These are phyloP conservation scores for Colletes latitarsis DNA, from an alignment of 1,140 invertebrate genomes.

Conservation along the genomic window DNA sequence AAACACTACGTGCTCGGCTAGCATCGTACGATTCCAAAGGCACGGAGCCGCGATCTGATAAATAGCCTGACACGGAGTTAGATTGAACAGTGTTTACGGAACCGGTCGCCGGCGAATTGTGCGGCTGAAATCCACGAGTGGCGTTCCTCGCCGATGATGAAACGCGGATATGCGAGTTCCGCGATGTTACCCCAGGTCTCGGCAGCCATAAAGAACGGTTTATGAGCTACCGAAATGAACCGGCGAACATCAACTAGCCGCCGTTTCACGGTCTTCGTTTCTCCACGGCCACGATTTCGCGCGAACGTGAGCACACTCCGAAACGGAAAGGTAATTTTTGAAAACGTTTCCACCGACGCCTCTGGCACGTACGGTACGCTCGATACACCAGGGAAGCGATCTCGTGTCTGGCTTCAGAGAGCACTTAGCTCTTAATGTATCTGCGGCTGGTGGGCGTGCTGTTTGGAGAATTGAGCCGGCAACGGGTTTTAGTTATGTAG, in stretches of 20 bases:
- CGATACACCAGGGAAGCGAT: not conserved
- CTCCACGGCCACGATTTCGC: not conserved
- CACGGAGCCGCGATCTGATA: not conserved
- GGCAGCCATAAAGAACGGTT: slow-evolving; percentile 2
- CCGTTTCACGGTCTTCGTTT: slow-evolving; percentile 1
- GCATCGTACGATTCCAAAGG: not conserved
- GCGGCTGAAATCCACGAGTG: not conserved
- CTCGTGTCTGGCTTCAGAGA: slow-evolving; percentile 10
- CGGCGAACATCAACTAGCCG: not conserved
- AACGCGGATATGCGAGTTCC: not conserved
- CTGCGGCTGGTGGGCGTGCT: slow-evolving; percentile 19
- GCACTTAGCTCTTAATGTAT: slow-evolving; percentile 39
- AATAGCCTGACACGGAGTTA: not conserved
- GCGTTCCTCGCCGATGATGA: not conserved
- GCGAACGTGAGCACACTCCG: slow-evolving; percentile 2
- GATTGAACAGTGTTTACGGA: not conserved
- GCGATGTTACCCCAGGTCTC: not conserved
- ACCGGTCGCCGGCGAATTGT: no score
- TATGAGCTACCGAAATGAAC: slow-evolving; percentile 16
- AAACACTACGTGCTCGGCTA: not conserved
- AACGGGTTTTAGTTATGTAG: not conserved
- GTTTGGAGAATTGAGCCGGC: slow-evolving; percentile 24
- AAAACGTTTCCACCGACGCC: not conserved
- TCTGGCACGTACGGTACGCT: not conserved
- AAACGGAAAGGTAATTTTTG: slow-evolving; percentile 5